Conservation (phyloP, 2,113 vertebrate genomes). For the Nothoprocta perdicaria region DNA sequence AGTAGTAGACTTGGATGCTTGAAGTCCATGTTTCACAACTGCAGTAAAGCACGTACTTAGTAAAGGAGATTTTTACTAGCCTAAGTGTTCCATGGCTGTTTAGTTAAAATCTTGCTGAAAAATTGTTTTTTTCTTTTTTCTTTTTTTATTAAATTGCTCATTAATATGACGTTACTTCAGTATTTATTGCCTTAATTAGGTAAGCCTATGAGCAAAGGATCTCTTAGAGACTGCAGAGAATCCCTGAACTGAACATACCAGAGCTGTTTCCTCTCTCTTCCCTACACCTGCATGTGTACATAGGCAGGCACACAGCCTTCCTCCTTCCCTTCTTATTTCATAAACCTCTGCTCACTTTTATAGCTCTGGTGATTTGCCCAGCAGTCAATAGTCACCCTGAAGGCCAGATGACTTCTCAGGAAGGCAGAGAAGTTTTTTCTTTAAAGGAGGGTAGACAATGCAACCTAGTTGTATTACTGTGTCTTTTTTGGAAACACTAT, state of each 20-base stretch:
- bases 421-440: conserved; percentile 38
- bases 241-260: conserved; percentile 66
- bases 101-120: conserved; percentile 41
- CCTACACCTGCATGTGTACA: fast-evolving
- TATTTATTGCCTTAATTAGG: conserved; percentile 73
- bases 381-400: conserved; percentile 59
- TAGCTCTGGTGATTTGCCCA: conserved; percentile 29
- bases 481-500: not conserved
- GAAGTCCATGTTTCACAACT: conserved; percentile 38
- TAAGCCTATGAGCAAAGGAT: conserved; percentile 64
- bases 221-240: conserved; percentile 57
- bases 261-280: conserved; percentile 28
- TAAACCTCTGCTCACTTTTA: conserved; percentile 65
- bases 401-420: conserved; percentile 43
- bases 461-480: not conserved
- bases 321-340: conserved; percentile 58
- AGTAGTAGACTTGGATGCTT: conserved; percentile 7
- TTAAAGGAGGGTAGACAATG: not conserved
- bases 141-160: conserved; percentile 58
- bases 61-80: conserved; percentile 23
- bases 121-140: not conserved
- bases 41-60: conserved; percentile 28
- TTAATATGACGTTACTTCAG: conserved; percentile 67
- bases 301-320: not conserved
- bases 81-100: conserved; percentile 5